phyloP scores from a whole-genome alignment of 2,113 vertebrate genomes.

The Columba livia region DNA sequence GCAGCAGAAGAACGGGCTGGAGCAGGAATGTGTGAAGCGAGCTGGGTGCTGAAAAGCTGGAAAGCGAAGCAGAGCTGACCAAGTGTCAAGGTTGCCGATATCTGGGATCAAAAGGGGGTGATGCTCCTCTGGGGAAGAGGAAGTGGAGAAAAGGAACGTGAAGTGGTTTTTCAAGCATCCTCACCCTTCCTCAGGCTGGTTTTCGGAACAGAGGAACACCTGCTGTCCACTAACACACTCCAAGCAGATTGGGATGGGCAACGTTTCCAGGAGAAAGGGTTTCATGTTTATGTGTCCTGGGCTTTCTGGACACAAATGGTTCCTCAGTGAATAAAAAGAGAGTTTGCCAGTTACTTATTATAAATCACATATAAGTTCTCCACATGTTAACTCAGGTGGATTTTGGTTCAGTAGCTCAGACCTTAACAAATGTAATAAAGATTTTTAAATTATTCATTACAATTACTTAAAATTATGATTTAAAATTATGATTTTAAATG shows the following conservation, averaged over 20 bases:
- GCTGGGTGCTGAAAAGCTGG: conserved; percentile 5
- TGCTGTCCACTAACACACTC: neutral
- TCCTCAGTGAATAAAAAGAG: neutral
- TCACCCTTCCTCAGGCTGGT: neutral
- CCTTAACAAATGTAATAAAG: neutral
- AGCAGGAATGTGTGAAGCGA: conserved; percentile 14
- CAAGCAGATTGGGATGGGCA: neutral
- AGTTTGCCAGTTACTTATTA: neutral
- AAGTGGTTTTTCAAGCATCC: neutral
- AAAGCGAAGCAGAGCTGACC: neutral
- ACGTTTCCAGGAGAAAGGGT: neutral
- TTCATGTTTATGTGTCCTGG: neutral
- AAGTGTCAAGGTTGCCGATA: neutral
- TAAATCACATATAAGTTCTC: neutral
- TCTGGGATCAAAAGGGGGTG: neutral
- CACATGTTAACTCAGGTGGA: neutral
- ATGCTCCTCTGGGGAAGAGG: neutral
- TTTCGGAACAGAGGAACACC: neutral
- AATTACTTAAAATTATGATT: too few relatives aligned
- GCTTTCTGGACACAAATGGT: neutral
- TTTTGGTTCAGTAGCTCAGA: neutral
- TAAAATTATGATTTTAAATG: too few relatives aligned
- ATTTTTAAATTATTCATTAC: neutral
- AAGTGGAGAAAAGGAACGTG: neutral
- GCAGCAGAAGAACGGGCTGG: neutral